These are phyloP conservation scores for Nerophis ophidion DNA, from an alignment of 2,113 vertebrate genomes.

Conservation along the genomic window DNA sequence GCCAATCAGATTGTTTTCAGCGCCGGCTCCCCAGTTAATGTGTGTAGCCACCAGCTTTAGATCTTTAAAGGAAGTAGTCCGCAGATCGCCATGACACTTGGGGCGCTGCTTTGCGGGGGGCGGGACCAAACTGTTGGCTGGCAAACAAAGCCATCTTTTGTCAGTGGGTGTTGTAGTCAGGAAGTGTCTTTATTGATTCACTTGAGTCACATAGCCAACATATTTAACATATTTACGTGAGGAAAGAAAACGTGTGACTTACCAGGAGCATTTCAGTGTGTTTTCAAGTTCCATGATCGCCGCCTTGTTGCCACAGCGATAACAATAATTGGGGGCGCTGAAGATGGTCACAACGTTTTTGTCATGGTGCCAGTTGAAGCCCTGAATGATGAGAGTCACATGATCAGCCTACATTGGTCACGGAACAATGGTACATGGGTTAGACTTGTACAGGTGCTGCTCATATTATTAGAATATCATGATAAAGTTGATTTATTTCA, in stretches of 20 bases:
- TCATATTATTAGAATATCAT: too few relatives aligned
- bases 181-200: background rate
- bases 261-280: slow-evolving; percentile 98
- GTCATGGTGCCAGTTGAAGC: slow-evolving; percentile 76
- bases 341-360: slow-evolving; percentile 76
- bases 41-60: slow-evolving; percentile 40
- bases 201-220: background rate
- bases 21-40: too few relatives aligned
- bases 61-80: slow-evolving; percentile 89
- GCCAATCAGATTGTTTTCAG: slow-evolving; percentile 69
- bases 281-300: slow-evolving; percentile 96
- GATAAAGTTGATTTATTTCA: too few relatives aligned
- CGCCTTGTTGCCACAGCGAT: slow-evolving; percentile 75
- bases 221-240: background rate
- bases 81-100: slow-evolving; percentile 82
- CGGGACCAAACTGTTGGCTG: slow-evolving; percentile 97
- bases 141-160: slow-evolving; percentile 1
- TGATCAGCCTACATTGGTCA: background rate
- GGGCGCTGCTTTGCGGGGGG: slow-evolving; percentile 90
- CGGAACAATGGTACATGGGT: too few relatives aligned
- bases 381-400: slow-evolving; percentile 42
- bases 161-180: background rate
- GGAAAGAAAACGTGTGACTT: slow-evolving; percentile 64
- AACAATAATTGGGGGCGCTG: slow-evolving; percentile 77
- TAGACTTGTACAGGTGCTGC: too few relatives aligned